Evolutionary conservation across 2,113 vertebrate genomes (phyloP).

Genomic region (Oophaga pumilio): DNA sequence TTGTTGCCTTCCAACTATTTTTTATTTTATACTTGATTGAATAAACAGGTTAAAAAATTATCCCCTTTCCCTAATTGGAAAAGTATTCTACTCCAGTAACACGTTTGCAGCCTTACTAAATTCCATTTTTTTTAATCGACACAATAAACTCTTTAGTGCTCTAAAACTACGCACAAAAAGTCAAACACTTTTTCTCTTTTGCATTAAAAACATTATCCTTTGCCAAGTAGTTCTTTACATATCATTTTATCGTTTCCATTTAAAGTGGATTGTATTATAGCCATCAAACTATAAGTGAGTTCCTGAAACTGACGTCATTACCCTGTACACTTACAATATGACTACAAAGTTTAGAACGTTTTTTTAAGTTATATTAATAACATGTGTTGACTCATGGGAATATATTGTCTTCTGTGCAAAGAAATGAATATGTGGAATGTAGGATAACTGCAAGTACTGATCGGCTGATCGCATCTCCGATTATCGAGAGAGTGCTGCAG

Average conservation of each 20-base stretch:
- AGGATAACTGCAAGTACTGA: neutral
- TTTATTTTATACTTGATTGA: neutral
- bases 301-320: constrained; percentile 26
- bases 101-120: neutral
- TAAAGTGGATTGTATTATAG: constrained; percentile 8
- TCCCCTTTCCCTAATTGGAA: neutral
- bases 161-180: neutral
- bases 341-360: constrained; percentile 9
- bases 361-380: constrained; percentile 15
- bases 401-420: neutral
- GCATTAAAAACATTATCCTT: neutral
- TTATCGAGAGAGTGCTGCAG: neutral
- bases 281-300: constrained; percentile 7
- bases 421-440: neutral
- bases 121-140: neutral
- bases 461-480: neutral
- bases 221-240: constrained; percentile 30
- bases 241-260: constrained; percentile 29
- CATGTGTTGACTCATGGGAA: constrained; percentile 20
- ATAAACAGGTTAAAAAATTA: neutral
- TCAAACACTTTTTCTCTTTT: neutral
- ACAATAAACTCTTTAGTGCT: neutral
- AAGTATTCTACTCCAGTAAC: neutral
- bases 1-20: neutral
- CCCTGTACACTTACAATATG: constrained; percentile 26